Evolutionary conservation across 2,797 vertebrate genomes (phyloP).

Genomic region (Pristis pectinata): DNA sequence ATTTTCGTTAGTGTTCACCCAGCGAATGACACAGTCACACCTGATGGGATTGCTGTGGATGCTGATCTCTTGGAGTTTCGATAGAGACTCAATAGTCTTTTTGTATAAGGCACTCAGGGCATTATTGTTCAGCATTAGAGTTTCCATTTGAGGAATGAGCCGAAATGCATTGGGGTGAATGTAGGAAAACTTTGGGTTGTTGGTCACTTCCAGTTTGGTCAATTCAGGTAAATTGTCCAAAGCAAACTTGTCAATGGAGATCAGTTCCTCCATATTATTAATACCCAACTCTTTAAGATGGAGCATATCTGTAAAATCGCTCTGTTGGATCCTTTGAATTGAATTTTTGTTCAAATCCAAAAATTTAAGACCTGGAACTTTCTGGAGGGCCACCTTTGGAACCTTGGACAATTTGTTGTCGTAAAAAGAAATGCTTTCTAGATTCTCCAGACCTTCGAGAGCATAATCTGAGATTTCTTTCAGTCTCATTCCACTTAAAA

Average conservation of each 20-base stretch:
- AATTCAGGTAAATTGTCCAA: conserved; percentile 90
- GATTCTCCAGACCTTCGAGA: conserved; percentile 73
- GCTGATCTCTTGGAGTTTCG: conserved; percentile 88
- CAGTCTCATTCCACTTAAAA: conserved; percentile 85
- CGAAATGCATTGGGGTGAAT: conserved; percentile 87
- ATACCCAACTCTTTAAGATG: conserved; percentile 93
- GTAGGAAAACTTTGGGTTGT: conserved; percentile 89
- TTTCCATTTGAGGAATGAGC: conserved; percentile 80
- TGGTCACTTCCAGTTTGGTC: conserved; percentile 93
- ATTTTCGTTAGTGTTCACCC: conserved; percentile 71
- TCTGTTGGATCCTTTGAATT: conserved; percentile 75
- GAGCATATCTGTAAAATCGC: conserved; percentile 85
- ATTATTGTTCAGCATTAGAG: conserved; percentile 96
- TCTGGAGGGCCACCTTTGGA: conserved; percentile 75
- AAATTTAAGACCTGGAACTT: conserved; percentile 84
- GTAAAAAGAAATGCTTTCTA: conserved; percentile 95
- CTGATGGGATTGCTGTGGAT: conserved; percentile 91
- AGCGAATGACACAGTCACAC: conserved; percentile 92
- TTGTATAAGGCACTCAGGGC: conserved; percentile 85
- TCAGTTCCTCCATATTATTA: conserved; percentile 93
- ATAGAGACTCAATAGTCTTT: conserved; percentile 77
- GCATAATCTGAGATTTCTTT: conserved; percentile 74
- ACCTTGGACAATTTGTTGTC: conserved; percentile 80
- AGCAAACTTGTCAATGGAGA: conserved; percentile 87
- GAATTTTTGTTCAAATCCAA: conserved; percentile 95